phyloP scores from a whole-genome alignment of 2,797 vertebrate genomes.

The Diplodus puntazzo region DNA sequence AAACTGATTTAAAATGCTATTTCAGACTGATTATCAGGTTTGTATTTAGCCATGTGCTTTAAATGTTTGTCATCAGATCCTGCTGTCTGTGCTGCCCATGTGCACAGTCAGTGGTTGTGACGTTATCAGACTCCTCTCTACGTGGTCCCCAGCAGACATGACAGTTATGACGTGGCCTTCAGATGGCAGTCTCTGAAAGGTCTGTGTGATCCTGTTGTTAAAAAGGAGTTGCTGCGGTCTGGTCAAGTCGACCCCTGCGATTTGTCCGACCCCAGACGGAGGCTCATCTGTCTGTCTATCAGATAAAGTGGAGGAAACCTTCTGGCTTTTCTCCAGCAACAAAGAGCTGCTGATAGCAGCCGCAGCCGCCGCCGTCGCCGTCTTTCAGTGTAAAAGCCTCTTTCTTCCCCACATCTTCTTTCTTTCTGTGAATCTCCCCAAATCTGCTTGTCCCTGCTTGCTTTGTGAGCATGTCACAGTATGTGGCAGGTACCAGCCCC shows the following conservation, averaged over 20 bases:
- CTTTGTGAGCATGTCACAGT: conserved; percentile 76
- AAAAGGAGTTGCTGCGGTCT: neutral
- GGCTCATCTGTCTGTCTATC: conserved; percentile 43
- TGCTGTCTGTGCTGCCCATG: neutral
- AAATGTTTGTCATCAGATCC: neutral
- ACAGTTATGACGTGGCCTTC: neutral
- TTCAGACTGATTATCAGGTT: neutral
- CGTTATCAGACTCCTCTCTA: neutral
- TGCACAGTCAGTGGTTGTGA: neutral
- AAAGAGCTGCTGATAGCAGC: conserved; percentile 71
- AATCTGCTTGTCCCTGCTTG: conserved; percentile 53
- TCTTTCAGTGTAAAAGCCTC: conserved; percentile 41
- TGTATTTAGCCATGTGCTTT: neutral
- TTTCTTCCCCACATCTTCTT: conserved; percentile 1
- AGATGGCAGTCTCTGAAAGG: neutral
- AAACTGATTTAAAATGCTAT: neutral
- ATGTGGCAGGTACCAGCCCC: conserved; percentile 72
- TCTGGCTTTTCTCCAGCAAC: conserved; percentile 62
- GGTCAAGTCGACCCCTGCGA: neutral
- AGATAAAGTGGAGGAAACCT: conserved; percentile 63
- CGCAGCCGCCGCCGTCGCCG: conserved; percentile 13
- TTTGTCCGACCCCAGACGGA: neutral
- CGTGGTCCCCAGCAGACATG: neutral
- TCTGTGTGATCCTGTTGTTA: conserved; percentile 1
- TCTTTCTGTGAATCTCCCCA: conserved; percentile 42